These are phyloP conservation scores for Gambusia yucatana DNA, from an alignment of 2,797 vertebrate genomes.

Conservation along the genomic window DNA sequence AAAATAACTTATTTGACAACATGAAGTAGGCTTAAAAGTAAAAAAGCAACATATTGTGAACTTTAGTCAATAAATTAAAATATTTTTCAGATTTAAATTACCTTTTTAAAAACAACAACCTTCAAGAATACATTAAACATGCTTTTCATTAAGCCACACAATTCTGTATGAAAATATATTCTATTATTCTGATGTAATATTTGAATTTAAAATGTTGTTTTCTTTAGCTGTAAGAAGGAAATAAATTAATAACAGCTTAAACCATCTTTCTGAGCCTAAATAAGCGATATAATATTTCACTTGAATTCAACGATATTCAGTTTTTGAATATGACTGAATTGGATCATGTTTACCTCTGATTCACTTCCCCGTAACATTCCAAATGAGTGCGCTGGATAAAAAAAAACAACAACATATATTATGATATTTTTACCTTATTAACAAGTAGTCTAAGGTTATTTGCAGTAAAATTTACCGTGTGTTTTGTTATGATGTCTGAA, in stretches of 20 bases:
- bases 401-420: conserved; percentile 1
- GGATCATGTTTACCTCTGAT: conserved; percentile 52
- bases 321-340: neutral
- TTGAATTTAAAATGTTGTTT: neutral
- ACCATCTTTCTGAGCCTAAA: neutral
- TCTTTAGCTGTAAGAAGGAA: neutral
- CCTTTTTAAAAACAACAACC: neutral
- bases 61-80: neutral
- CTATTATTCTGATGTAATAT: neutral
- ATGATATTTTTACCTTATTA: neutral
- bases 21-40: neutral
- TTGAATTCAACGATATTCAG: neutral
- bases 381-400: conserved; percentile 58
- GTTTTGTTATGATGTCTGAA: conserved; percentile 5
- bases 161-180: neutral
- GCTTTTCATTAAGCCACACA: neutral
- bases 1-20: neutral
- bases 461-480: conserved; percentile 55
- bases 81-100: neutral
- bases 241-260: neutral
- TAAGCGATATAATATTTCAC: neutral
- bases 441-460: neutral
- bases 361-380: conserved; percentile 56
- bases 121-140: neutral
- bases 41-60: neutral